Base-by-base conservation (phyloP, 2,113 vertebrate species). In the Dicentrarchus labrax region DNA sequence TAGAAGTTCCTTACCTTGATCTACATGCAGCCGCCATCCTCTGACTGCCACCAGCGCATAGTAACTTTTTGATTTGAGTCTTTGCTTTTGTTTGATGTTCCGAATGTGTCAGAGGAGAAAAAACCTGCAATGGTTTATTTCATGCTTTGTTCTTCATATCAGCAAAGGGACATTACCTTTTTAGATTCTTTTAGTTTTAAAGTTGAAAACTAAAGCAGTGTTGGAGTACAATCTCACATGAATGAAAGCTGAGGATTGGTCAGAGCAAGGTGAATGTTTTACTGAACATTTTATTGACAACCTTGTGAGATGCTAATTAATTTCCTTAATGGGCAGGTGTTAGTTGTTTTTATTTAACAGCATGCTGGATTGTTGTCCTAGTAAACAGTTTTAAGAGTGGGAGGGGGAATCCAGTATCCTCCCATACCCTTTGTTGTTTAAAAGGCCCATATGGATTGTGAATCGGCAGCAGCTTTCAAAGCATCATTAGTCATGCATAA, bases 401-500 rank as follows among this genome's bases (percentile, higher is more conserved):
- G 89, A 86, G 87, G 86, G 85, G 89, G 82, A 78, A 85, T 82
- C 89, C 72, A 54, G 85, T 64, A 85, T 86, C 82, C 87, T 88
- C 86, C 86, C 83, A 36, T 83, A 87, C 47, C 72, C 91, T 94
- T 94, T 94, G 94, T 93, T 93, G 89, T 94, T 94, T 91, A 91
- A 93, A 93, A 92, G 90, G 90, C 92, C 94, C 94, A 93, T 94
- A 95, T 94, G 94, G 94, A 93, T 93, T 90, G 82, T 92, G 93
- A 92, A 94, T 91, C 85, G 72, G 87, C 84, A 86, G 89, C 87
- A 80, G 91, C 88, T 90, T 93, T 94, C 92, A 94, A 93, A 93
- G 90, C 91, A 78, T 95, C 93, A 92, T 95, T 95, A 95, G 93
- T 94, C 91, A 94, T 93, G 94, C 94, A 93, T 94, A 94, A 95